Conservation (phyloP, 2,888 invertebrate species). For the Drosophila mimetica region DNA sequence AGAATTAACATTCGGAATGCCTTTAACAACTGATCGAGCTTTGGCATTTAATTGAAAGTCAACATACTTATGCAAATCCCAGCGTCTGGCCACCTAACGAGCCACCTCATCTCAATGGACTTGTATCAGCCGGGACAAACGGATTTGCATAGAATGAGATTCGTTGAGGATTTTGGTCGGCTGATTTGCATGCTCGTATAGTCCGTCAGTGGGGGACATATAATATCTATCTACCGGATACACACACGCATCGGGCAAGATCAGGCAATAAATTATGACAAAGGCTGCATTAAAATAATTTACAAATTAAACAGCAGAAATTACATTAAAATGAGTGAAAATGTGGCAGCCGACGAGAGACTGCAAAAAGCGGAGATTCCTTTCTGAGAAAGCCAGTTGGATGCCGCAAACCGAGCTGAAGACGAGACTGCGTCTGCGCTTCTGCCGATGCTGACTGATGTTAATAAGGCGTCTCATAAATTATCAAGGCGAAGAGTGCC, state of each 20-base stretch:
- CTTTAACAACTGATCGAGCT: constrained; percentile 68
- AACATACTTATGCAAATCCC: constrained; percentile 79
- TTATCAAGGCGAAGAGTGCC: constrained; percentile 68
- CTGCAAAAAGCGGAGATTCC: constrained; percentile 55
- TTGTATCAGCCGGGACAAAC: not conserved
- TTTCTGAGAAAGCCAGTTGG: constrained; percentile 72
- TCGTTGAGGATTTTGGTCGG: constrained; percentile 13
- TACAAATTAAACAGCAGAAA: constrained; percentile 80
- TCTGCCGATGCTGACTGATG: constrained; percentile 68
- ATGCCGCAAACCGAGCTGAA: constrained; percentile 37
- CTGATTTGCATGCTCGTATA: constrained; percentile 62
- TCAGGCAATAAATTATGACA: constrained; percentile 67
- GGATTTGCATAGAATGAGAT: constrained; percentile 73
- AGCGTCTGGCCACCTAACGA: constrained; percentile 57
- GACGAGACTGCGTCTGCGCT: constrained; percentile 27
- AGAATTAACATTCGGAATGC: constrained; percentile 81
- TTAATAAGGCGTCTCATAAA: constrained; percentile 82
- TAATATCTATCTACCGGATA: constrained; percentile 17
- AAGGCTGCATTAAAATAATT: constrained; percentile 76
- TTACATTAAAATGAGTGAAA: constrained; percentile 71
- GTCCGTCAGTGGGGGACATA: not conserved
- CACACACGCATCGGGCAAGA: constrained; percentile 11
- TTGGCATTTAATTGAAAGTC: constrained; percentile 77
- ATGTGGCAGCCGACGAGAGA: constrained; percentile 31
- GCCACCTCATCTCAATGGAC: constrained; percentile 40